A percentile compares a stretch with the other conserved stretches of the same genome.
phyloP scores from a whole-genome alignment of 2,888 invertebrate species.

The Aphidius colemani region DNA sequence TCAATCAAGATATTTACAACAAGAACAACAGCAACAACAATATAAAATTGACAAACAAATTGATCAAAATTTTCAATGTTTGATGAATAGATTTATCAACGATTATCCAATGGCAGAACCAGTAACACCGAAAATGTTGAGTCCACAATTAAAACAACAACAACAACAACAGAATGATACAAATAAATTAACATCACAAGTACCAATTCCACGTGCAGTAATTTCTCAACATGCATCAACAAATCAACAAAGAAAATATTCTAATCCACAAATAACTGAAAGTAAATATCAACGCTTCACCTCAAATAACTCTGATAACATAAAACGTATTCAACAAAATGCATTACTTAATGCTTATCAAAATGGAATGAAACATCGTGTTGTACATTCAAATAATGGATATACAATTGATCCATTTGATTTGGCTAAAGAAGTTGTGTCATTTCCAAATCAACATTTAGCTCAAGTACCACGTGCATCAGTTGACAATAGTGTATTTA shows the following conservation, averaged over 20 bases:
- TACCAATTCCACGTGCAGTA: slow-evolving; percentile 34
- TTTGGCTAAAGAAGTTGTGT: slow-evolving; percentile 45
- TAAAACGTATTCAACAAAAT: slow-evolving; percentile 45
- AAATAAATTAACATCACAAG: slow-evolving; percentile 40
- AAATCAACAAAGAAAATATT: slow-evolving; percentile 45
- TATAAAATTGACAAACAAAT: slow-evolving; percentile 48
- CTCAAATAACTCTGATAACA: slow-evolving; percentile 47
- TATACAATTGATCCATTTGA: slow-evolving; percentile 51
- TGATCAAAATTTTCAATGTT: slow-evolving; percentile 42
- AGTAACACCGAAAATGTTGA: slow-evolving; percentile 47
- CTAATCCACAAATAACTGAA: slow-evolving; percentile 43
- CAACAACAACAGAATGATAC: slow-evolving; percentile 44
- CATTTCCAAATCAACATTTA: slow-evolving; percentile 42
- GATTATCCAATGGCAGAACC: slow-evolving; percentile 36
- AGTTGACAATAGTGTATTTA: slow-evolving; percentile 49
- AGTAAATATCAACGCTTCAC: slow-evolving; percentile 47
- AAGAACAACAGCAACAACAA: slow-evolving; percentile 38
- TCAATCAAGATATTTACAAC: slow-evolving; percentile 37
- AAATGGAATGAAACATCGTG: slow-evolving; percentile 43
- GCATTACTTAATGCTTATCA: slow-evolving; percentile 40
- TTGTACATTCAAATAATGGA: slow-evolving; percentile 37
- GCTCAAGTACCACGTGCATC: slow-evolving; percentile 39
- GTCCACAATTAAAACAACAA: slow-evolving; percentile 44
- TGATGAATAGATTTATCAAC: slow-evolving; percentile 29
- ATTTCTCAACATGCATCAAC: slow-evolving; percentile 35